These are phyloP conservation scores for Hyles euphorbiae DNA, from an alignment of 1,140 invertebrate species.

Conservation along the genomic window DNA sequence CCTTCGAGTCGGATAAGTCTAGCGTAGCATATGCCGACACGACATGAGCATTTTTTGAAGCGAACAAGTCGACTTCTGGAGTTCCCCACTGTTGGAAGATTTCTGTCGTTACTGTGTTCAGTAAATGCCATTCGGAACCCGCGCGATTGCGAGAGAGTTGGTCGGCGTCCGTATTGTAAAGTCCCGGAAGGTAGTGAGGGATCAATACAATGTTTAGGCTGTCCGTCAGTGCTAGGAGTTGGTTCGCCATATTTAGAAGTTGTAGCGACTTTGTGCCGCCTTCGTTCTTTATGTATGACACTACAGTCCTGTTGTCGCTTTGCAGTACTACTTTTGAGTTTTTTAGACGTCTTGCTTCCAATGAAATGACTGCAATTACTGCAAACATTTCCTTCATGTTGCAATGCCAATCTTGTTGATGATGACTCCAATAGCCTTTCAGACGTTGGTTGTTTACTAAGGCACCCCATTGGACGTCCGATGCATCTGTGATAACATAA, in stretches of 20 bases:
- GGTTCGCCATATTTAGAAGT: constrained; percentile 28
- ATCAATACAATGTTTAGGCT: constrained; percentile 22
- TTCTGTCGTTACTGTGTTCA: constrained; percentile 16
- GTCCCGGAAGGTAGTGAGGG: constrained; percentile 24
- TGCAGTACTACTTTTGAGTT: constrained; percentile 10
- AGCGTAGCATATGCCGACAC: constrained; percentile 1
- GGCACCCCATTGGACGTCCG: no score
- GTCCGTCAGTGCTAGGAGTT: constrained; percentile 28
- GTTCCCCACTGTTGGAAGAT: constrained; percentile 28
- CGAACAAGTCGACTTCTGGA: constrained; percentile 38
- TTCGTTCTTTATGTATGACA: constrained; percentile 34
- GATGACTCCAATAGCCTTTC: no score
- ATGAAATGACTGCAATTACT: no score
- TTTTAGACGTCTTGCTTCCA: no score
- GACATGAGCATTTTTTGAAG: constrained; percentile 9
- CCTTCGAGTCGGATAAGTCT: constrained; percentile 4
- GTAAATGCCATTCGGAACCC: constrained; percentile 36
- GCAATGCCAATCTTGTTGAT: no score
- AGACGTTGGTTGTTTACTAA: no score
- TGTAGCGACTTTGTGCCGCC: constrained; percentile 35
- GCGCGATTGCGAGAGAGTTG: constrained; percentile 23
- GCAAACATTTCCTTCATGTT: no score
- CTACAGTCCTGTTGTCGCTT: constrained; percentile 36
- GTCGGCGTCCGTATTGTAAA: constrained; percentile 18
- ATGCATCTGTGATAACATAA: no score